A percentile compares a stretch with the other conserved stretches of the same genome.
Conservation (phyloP, 2,797 vertebrate genomes). For the Tolypeutes matacus region DNA sequence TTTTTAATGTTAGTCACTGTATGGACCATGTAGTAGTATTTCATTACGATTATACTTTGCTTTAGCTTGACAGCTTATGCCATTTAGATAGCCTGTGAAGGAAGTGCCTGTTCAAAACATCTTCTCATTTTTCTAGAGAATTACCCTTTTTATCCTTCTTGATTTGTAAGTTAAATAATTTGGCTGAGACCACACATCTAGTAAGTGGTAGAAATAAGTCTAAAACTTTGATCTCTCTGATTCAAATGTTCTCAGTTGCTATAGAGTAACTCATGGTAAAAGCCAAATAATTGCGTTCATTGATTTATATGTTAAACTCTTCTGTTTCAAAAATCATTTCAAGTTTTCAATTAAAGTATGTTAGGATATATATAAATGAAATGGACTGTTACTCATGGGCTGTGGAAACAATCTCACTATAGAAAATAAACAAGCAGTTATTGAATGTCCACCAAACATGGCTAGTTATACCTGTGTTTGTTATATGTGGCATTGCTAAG, state of each 20-base stretch:
- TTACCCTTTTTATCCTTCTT: background rate
- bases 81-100: background rate
- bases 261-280: background rate
- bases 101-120: background rate
- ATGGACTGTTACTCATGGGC: background rate
- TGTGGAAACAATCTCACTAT: background rate
- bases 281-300: background rate
- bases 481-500: background rate
- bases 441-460: background rate
- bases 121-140: background rate
- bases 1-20: background rate
- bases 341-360: constrained; percentile 2
- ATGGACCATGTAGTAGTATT: background rate
- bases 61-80: background rate
- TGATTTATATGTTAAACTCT: background rate
- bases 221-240: background rate
- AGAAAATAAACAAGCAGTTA: background rate
- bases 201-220: constrained; percentile 4
- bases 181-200: background rate
- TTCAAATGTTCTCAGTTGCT: constrained; percentile 22
- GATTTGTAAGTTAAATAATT: background rate
- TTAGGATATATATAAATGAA: background rate
- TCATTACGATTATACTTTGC: background rate
- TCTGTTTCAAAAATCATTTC: background rate
- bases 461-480: background rate